Percentiles rank a stretch among this genome's conserved stretches.
Evolutionary conservation across 1,140 invertebrate species (phyloP).

Genomic region (Pseudomyrmex concolor): DNA sequence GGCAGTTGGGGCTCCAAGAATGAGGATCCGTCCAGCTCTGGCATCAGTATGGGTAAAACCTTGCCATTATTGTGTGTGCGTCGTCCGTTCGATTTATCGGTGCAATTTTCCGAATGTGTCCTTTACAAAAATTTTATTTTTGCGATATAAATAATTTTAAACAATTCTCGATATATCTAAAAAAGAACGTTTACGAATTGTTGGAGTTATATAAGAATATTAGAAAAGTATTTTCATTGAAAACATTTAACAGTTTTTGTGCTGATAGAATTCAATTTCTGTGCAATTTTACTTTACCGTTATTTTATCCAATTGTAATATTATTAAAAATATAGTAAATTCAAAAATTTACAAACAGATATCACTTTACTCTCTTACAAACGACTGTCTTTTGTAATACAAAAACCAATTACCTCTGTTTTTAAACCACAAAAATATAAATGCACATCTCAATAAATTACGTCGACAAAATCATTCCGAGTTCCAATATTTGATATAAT

Average conservation of each 20-base stretch:
- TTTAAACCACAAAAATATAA: not conserved
- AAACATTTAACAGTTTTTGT: too few species aligned
- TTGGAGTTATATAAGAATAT: too few species aligned
- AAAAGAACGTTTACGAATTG: not conserved
- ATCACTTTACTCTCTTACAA: too few species aligned
- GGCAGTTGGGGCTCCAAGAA: slow-evolving; percentile 85
- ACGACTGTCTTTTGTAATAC: too few species aligned
- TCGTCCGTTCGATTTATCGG: not conserved
- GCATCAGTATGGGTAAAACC: slow-evolving; percentile 84
- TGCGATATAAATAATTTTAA: not conserved
- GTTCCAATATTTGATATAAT: not conserved
- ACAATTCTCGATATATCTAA: not conserved
- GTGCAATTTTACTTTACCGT: too few species aligned
- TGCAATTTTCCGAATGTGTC: not conserved
- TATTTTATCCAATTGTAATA: too few species aligned
- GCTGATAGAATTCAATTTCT: too few species aligned
- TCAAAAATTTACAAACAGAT: too few species aligned
- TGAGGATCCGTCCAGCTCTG: slow-evolving; percentile 84
- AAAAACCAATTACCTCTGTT: too few species aligned
- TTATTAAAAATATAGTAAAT: too few species aligned
- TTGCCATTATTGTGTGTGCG: slow-evolving; percentile 38
- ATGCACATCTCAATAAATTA: not conserved
- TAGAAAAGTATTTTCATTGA: too few species aligned
- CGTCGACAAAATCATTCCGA: slow-evolving; percentile 9
- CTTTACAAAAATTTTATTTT: not conserved